Evolutionary conservation across 1,140 invertebrate genomes (phyloP), one percentile per base, ranked within the genome.

Genomic region (Solenopsis fugax): DNA sequence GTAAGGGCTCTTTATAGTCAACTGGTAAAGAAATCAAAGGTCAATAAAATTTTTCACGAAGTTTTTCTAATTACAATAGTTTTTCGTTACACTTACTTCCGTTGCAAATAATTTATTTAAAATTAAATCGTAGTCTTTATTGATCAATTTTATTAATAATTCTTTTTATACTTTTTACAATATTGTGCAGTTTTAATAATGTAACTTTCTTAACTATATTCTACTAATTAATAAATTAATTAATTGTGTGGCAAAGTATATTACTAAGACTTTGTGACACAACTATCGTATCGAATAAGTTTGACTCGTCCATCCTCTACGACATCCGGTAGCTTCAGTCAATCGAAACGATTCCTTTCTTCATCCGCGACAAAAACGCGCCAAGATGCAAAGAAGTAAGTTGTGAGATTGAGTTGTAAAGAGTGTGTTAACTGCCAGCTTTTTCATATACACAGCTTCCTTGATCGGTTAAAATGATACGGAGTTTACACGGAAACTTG

Each of bases 351-450:
- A 80, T 54, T 80, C 34, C n/a, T 69, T 80, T 75, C 67, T 75
- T 41, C 13, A 6, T 24, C n/a, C 37, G 50, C 13, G 50, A 48
- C 64, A 90, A 90, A 90, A 90, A 90, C 85, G 89, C 89, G 89
- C 60, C 75, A 48, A 48, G 72, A 80, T 89, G 58, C 48, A 56
- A 80, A 87, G 67, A 86, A 41, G 50, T 7, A 75, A 71, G 21
- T n/a, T 21, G 76, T 18, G 72, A 88, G 80, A 91, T 89, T 89
- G 76, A 91, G 80, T 91, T 82, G 75, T 91, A 81, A 87, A 87
- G 76, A 62, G 67, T 71, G 86, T 41, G 67, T 4, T 80, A 87
- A 80, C 69, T 77, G 78, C 69, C 73, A 85, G 85, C 89, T 91
- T 91, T 91, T 91, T 82, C 84, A 45, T 75, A 52, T 67, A 77